These are phyloP conservation scores for Drosophila subsilvestris DNA, from an alignment of 2,888 invertebrate genomes.

Conservation along the genomic window DNA sequence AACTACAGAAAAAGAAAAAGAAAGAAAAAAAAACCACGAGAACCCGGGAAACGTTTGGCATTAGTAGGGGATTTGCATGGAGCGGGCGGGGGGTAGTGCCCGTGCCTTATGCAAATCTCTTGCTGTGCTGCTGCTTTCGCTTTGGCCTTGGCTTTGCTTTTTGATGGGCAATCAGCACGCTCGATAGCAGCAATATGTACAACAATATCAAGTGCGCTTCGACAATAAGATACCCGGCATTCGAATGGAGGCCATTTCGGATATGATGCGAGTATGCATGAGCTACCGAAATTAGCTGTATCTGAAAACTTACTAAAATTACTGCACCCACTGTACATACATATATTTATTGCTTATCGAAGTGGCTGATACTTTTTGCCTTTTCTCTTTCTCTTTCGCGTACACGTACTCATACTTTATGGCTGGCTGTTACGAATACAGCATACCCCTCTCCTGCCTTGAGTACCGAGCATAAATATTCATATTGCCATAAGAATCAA, in stretches of 20 bases:
- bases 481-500: conserved; percentile 7
- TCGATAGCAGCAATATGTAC: conserved; percentile 4
- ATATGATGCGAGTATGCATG: not conserved
- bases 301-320: not conserved
- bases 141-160: conserved; percentile 60
- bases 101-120: conserved; percentile 65
- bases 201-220: not conserved
- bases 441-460: not conserved
- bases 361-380: no score
- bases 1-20: conserved; percentile 9
- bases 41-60: conserved; percentile 35
- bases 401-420: no score
- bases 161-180: conserved; percentile 77
- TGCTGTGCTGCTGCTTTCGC: conserved; percentile 55
- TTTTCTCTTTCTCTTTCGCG: no score
- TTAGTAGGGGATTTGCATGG: conserved; percentile 48
- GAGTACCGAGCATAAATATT: conserved; percentile 7
- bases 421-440: not conserved
- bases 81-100: not conserved
- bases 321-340: no score
- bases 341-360: no score
- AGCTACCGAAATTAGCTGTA: not conserved
- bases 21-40: not conserved
- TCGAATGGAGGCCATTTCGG: not conserved
- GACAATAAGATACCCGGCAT: not conserved